phyloP scores from a whole-genome alignment of 2,797 vertebrate species.

The Limosa lapponica region DNA sequence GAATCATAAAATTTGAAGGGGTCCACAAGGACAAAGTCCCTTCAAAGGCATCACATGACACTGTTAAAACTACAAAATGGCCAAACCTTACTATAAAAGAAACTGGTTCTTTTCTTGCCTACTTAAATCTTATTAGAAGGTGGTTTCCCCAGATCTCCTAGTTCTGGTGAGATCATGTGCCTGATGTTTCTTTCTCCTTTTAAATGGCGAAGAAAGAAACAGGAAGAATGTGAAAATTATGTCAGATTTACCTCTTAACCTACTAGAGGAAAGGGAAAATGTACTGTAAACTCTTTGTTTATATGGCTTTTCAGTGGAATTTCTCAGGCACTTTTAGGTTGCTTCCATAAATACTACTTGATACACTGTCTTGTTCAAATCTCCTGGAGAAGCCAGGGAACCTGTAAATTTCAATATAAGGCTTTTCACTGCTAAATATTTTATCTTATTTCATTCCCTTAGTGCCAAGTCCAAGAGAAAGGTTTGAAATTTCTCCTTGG shows the following conservation, averaged over 20 bases:
- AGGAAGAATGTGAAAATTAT: background rate
- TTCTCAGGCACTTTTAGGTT: background rate
- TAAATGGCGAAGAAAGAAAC: background rate
- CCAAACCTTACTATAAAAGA: background rate
- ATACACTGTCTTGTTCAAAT: background rate
- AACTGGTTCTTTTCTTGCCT: background rate
- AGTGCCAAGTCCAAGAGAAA: background rate
- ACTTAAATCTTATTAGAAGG: background rate
- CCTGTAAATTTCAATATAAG: background rate
- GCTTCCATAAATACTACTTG: background rate
- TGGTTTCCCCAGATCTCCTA: background rate
- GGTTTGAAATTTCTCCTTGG: background rate
- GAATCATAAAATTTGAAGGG: background rate
- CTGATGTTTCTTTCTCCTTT: background rate
- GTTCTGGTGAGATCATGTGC: background rate
- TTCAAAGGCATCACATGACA: background rate
- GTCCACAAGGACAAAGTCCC: background rate
- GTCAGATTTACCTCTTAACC: background rate
- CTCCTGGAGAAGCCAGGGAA: background rate
- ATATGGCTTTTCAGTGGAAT: background rate
- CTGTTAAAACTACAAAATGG: background rate
- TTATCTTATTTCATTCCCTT: background rate
- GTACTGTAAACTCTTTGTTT: background rate
- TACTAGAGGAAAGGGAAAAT: background rate
- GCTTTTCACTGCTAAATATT: background rate